Evolutionary conservation across 2,797 vertebrate species (phyloP).

Genomic region (Knipowitschia caucasica): DNA sequence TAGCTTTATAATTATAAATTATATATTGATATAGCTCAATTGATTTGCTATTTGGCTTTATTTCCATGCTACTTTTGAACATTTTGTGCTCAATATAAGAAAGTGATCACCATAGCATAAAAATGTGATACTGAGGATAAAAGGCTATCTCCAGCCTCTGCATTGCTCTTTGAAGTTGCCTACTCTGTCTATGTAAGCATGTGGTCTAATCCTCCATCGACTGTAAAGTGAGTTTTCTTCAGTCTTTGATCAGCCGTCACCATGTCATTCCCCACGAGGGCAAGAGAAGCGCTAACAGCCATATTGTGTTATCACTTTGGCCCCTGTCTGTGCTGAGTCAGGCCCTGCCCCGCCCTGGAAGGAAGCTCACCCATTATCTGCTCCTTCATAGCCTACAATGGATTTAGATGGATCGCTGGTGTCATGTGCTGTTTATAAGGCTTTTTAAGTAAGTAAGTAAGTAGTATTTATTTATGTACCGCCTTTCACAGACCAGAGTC

Average conservation of each 20-base stretch:
- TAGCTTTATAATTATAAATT: too few species aligned
- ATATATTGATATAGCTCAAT: too few species aligned
- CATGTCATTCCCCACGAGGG: slow-evolving; percentile 15
- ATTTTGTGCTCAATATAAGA: too few species aligned
- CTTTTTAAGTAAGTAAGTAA: too few species aligned
- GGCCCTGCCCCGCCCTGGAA: slow-evolving; percentile 24
- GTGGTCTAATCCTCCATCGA: background rate
- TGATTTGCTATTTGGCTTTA: too few species aligned
- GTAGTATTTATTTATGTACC: too few species aligned
- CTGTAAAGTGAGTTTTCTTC: background rate
- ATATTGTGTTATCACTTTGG: slow-evolving; percentile 33
- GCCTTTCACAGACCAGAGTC: too few species aligned
- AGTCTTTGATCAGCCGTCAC: slow-evolving; percentile 10
- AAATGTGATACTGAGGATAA: too few species aligned
- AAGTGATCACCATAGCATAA: too few species aligned
- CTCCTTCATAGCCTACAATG: slow-evolving; percentile 24
- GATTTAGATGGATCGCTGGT: background rate
- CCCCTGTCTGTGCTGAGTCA: slow-evolving; percentile 42
- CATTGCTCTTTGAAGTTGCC: background rate
- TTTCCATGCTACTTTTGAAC: too few species aligned
- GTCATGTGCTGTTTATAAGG: slow-evolving; percentile 18
- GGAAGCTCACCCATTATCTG: slow-evolving; percentile 27
- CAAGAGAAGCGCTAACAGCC: slow-evolving; percentile 10
- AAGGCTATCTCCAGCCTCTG: too few species aligned
- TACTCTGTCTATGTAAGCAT: background rate